Base-by-base conservation (phyloP, 2,797 vertebrate genomes). In the Cottoperca gobio region DNA sequence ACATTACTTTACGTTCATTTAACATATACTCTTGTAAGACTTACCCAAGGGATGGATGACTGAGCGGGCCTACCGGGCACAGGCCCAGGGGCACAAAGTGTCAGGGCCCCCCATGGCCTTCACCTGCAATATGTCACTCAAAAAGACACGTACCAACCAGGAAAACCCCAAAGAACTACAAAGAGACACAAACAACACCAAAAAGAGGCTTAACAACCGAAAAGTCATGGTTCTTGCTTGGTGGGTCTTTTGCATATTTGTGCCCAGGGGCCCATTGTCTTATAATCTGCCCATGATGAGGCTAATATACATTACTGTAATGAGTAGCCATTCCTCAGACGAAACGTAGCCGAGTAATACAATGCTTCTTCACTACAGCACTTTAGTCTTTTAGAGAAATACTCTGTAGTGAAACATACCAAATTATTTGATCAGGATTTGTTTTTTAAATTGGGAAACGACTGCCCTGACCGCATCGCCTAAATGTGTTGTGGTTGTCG, bases 401-500 rank as follows among this genome's bases (percentile, higher is more conserved):
- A 23, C 1, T 3, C 13, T n/a, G n/a, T n/a, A n/a, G n/a, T n/a
- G n/a, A n/a, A n/a, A n/a, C n/a, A n/a, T n/a, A n/a, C n/a, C n/a
- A n/a, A n/a, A n/a, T n/a, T n/a, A n/a, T n/a, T 49, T 49, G 14
- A 69, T 46, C 14, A 19, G 31, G 31, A 24, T 68, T 35, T n/a
- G 13, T 37, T 37, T 37, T 37, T 53, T 1, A 37, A 35, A 37
- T 10, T 19, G 21, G 0, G 14, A 57, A 16, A 17, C 5, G 12
- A 23, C 4, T 14, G 2, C 7, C 11, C 37, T n/a, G 8, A 8
- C 3, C 26, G 1, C 19, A 19, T 35, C n/a, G 45, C 14, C 26
- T 39, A 58, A 78, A 72, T 40, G 64, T 24, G 42, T 45, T 78
- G 53, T 74, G 58, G 33, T 70, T 72, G 17, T 70, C 66, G 42